These are phyloP conservation scores for Poecile montanus DNA, from an alignment of 2,797 vertebrate species.

Conservation along the genomic window DNA sequence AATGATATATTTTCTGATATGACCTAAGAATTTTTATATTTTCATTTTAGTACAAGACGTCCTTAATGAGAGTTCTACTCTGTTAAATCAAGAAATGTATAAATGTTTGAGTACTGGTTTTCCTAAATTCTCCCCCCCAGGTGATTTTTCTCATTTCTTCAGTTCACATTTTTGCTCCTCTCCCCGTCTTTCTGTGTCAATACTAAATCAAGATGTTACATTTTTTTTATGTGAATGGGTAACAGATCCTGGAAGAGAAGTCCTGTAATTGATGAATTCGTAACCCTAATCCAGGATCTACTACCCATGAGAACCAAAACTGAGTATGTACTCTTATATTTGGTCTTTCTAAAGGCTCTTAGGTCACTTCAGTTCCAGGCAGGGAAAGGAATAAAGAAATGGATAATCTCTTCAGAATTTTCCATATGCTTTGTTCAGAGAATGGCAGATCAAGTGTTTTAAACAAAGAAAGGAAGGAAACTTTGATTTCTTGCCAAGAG, in stretches of 20 bases:
- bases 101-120: neutral
- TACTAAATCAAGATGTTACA: neutral
- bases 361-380: neutral
- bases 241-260: neutral
- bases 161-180: neutral
- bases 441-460: constrained; percentile 15
- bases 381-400: neutral
- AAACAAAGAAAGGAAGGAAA: constrained; percentile 60
- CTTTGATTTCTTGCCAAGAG: constrained; percentile 37
- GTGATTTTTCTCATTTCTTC: neutral
- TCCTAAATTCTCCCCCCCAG: neutral
- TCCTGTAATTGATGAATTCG: neutral
- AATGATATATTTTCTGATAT: neutral
- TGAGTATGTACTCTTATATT: neutral
- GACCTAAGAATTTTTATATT: neutral
- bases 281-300: neutral
- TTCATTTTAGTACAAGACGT: neutral
- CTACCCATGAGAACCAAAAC: neutral
- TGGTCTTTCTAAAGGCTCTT: neutral
- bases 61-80: neutral
- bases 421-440: neutral
- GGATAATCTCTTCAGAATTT: neutral
- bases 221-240: neutral
- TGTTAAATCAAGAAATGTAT: neutral
- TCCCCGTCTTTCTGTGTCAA: neutral